Evolutionary conservation across 1,140 invertebrate species (phyloP), one percentile per base, ranked within the genome.

Genomic region (Euschistus heros): DNA sequence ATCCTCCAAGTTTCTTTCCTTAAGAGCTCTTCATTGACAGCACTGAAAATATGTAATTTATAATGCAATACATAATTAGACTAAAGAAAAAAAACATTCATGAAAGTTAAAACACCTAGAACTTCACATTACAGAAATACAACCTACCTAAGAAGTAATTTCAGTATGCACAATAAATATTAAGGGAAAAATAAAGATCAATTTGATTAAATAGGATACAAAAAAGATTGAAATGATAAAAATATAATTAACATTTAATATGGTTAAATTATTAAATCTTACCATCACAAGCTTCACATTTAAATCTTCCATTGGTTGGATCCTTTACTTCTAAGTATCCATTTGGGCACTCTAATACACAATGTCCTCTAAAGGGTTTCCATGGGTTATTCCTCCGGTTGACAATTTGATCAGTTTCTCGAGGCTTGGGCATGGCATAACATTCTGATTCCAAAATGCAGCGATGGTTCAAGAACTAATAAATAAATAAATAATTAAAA

Each of bases 401-500:
- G 57, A 70, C 66, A 30, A 69, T 68, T 3, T 66, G 66, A 24
- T 22, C 24, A 6, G 72, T 67, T 70, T 79, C 76, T 13, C 72
- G 74, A 8, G 86, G 82, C 62, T 75, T 78, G 46, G 74, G 75
- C 75, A 86, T 82, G 1, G 72, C 73, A 14, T 80, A 77, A 73
- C 94, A 97, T 74, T 88, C 84, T 0, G 79, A 69, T 69, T 86
- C 83, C 13, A 79, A 80, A 55, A 97, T 79, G 75, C 94, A 97
- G 13, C 87, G 77, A n/a, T 86, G 76, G 68, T 82, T 79, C 71
- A 83, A 76, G 72, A 82, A 88, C 80, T 86, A 72, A n/a, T 79
- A 75, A 69, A 69, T 64, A 67, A 44, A 22, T 69, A 67, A 46
- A 66, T 30, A 63, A 13, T 59, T 59, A 5, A 7, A 64, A 10